Conservation (phyloP, 2,888 invertebrate genomes). For the Anthophora plumipes region DNA sequence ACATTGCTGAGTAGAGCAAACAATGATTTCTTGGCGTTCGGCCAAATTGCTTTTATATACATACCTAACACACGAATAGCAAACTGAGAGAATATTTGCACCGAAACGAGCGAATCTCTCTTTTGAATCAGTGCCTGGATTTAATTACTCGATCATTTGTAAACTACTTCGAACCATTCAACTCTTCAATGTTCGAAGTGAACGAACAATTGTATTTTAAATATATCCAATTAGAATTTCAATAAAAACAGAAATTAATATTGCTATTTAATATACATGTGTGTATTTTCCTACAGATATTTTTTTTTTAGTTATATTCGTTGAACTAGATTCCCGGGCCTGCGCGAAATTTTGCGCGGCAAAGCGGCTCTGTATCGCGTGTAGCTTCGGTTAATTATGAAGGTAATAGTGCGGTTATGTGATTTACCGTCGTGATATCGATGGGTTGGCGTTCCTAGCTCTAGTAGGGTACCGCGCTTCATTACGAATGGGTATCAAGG, state of each 20-base stretch:
- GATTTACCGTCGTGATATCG: conserved; percentile 45
- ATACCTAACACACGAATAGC: background rate
- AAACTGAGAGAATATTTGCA: conserved; percentile 24
- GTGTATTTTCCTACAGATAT: background rate
- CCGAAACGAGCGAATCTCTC: background rate
- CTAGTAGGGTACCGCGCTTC: conserved; percentile 21
- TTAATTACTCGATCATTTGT: background rate
- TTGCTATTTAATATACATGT: too few species aligned
- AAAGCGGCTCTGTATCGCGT: background rate
- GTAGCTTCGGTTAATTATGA: conserved; percentile 29
- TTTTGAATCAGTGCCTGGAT: background rate
- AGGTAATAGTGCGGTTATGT: conserved; percentile 33
- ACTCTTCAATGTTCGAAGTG: background rate
- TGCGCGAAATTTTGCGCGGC: background rate
- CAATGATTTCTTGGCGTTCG: conserved; percentile 44
- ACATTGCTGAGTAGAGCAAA: conserved; percentile 46
- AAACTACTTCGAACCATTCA: background rate
- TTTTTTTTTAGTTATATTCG: background rate
- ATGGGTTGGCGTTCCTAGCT: conserved; percentile 16
- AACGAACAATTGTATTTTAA: too few species aligned
- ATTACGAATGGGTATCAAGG: conserved; percentile 52
- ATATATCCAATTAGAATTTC: background rate
- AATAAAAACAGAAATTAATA: background rate
- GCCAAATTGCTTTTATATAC: conserved; percentile 45
- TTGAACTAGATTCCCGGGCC: background rate